Evolutionary conservation across 1,140 invertebrate species (phyloP).

Genomic region (Glossosoma conforme): DNA sequence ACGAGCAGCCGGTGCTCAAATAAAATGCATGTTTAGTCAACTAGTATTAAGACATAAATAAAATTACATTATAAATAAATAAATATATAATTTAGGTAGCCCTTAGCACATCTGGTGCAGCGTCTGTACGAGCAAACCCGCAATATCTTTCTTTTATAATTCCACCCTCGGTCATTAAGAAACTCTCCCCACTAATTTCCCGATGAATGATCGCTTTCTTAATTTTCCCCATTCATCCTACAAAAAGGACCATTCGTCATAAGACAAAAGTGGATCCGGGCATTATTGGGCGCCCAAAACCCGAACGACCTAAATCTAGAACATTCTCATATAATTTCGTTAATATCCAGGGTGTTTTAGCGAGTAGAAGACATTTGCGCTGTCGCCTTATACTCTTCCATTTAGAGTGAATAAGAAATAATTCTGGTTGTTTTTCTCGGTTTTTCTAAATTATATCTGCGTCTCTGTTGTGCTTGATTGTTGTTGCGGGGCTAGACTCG

Average conservation of each 20-base stretch:
- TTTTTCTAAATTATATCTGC: conserved; percentile 1
- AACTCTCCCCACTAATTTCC: conserved; percentile 26
- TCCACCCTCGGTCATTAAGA: conserved; percentile 20
- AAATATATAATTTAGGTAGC: background rate
- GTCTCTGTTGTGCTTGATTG: conserved; percentile 4
- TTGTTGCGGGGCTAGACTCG: background rate
- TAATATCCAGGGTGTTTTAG: background rate
- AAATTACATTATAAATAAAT: too few species aligned
- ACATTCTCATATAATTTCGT: background rate
- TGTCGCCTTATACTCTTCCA: too few species aligned
- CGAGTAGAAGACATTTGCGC: background rate
- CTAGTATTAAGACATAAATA: too few species aligned
- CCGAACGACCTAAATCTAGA: conserved; percentile 7
- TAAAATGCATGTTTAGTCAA: too few species aligned
- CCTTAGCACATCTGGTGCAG: too few species aligned
- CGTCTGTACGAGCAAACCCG: too few species aligned
- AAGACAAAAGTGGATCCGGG: conserved; percentile 25
- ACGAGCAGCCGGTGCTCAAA: too few species aligned
- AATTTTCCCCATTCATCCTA: conserved; percentile 30
- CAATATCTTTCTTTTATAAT: too few species aligned
- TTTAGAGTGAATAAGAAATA: conserved; percentile 29
- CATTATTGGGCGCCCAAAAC: background rate
- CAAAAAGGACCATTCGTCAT: conserved; percentile 30
- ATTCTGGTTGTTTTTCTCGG: conserved; percentile 29
- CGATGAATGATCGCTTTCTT: conserved; percentile 31